Conservation (phyloP, 2,113 vertebrate genomes). For the Salvator merianae region DNA sequence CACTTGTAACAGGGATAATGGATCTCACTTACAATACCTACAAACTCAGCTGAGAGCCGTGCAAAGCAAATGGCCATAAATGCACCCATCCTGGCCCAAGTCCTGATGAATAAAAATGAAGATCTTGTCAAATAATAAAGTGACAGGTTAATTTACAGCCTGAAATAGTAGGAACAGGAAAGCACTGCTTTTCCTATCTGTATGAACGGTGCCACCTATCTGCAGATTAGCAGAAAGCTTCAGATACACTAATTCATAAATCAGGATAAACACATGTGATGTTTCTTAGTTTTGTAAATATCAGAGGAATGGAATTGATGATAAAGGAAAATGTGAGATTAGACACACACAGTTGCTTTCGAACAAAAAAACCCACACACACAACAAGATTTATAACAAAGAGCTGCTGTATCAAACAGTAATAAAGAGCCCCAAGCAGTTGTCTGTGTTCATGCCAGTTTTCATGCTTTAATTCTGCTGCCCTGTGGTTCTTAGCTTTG, state of each 20-base stretch:
- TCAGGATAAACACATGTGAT: slow-evolving; percentile 76
- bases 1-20: slow-evolving; percentile 90
- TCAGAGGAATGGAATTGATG: slow-evolving; percentile 86
- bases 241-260: slow-evolving; percentile 68
- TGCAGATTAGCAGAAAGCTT: slow-evolving; percentile 83
- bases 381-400: slow-evolving; percentile 86
- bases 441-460: slow-evolving; percentile 91
- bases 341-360: slow-evolving; percentile 84
- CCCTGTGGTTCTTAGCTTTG: slow-evolving; percentile 84
- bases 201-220: slow-evolving; percentile 98
- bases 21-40: slow-evolving; percentile 87
- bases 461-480: slow-evolving; percentile 86
- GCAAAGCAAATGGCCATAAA: slow-evolving; percentile 85
- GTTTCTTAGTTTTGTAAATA: slow-evolving; percentile 85
- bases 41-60: slow-evolving; percentile 82
- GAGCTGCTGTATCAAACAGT: slow-evolving; percentile 86
- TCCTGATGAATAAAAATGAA: slow-evolving; percentile 92
- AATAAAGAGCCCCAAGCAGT: slow-evolving; percentile 89
- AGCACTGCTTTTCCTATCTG: slow-evolving; percentile 79
- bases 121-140: slow-evolving; percentile 91
- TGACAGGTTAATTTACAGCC: slow-evolving; percentile 91
- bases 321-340: slow-evolving; percentile 90
- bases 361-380: slow-evolving; percentile 58
- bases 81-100: slow-evolving; percentile 82
- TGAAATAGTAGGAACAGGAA: slow-evolving; percentile 74